Evolutionary conservation across 1,140 invertebrate species (phyloP).

Genomic region (Sogatella furcifera): DNA sequence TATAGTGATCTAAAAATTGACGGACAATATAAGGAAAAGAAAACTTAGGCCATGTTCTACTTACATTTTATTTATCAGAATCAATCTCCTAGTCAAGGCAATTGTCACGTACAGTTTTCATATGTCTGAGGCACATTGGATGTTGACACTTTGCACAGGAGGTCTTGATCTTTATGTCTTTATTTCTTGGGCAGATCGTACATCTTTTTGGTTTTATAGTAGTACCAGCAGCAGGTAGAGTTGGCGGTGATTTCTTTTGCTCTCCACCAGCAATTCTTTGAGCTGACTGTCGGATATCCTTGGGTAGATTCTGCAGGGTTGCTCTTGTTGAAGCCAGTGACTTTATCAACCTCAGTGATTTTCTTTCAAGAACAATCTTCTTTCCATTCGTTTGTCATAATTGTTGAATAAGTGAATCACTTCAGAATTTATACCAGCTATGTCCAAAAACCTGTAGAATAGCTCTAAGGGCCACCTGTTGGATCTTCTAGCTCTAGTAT

Average conservation of each 20-base stretch:
- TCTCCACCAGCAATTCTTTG: not conserved
- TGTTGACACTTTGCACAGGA: no score
- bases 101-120: no score
- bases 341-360: not conserved
- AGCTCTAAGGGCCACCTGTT: slow-evolving; percentile 22
- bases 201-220: not conserved
- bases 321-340: not conserved
- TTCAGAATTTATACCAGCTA: slow-evolving; percentile 14
- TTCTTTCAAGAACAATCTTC: slow-evolving; percentile 5
- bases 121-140: no score
- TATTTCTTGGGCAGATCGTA: not conserved
- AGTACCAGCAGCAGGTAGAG: not conserved
- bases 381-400: not conserved
- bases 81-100: no score
- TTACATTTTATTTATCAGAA: no score
- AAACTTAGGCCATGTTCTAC: no score
- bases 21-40: no score
- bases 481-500: slow-evolving; percentile 17
- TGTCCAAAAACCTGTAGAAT: slow-evolving; percentile 25
- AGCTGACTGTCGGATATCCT: slow-evolving; percentile 1
- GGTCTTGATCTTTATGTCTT: not conserved
- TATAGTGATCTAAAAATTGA: no score
- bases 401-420: slow-evolving; percentile 20
- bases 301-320: not conserved
- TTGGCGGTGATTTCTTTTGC: not conserved